phyloP scores from a whole-genome alignment of 2,888 invertebrate genomes.

The Apotomis capreana region DNA sequence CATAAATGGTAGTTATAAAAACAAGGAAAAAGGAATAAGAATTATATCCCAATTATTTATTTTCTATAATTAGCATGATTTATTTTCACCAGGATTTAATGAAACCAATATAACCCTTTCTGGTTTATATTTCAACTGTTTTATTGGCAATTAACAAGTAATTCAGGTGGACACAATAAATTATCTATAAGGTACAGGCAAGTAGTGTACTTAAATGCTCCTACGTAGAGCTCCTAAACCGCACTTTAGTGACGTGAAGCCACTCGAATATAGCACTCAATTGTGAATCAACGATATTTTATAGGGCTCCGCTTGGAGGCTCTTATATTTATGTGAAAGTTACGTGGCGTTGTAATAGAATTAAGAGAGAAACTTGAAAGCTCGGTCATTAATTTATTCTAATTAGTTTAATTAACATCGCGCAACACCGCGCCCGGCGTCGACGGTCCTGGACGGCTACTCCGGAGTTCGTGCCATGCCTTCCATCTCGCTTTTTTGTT shows the following conservation, averaged over 20 bases:
- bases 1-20: too few relatives aligned
- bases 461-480: too few relatives aligned
- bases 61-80: background rate
- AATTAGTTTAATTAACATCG: conserved; percentile 74
- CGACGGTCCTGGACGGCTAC: background rate
- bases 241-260: background rate
- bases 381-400: conserved; percentile 65
- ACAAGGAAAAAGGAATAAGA: too few relatives aligned
- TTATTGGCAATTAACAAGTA: conserved; percentile 41
- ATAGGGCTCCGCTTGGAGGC: conserved; percentile 48
- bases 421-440: conserved; percentile 56
- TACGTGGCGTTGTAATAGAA: conserved; percentile 47
- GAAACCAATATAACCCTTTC: conserved; percentile 6
- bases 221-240: background rate
- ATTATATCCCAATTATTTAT: too few relatives aligned
- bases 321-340: conserved; percentile 55
- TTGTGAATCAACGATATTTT: conserved; percentile 6
- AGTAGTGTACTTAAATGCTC: conserved; percentile 12
- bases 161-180: conserved; percentile 42
- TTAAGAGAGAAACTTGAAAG: conserved; percentile 62
- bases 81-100: background rate
- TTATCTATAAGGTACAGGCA: conserved; percentile 41
- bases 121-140: conserved; percentile 38
- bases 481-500: too few relatives aligned
- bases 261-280: conserved; percentile 6